phyloP scores from a whole-genome alignment of 1,140 invertebrate genomes.

The Bombus superbus region DNA sequence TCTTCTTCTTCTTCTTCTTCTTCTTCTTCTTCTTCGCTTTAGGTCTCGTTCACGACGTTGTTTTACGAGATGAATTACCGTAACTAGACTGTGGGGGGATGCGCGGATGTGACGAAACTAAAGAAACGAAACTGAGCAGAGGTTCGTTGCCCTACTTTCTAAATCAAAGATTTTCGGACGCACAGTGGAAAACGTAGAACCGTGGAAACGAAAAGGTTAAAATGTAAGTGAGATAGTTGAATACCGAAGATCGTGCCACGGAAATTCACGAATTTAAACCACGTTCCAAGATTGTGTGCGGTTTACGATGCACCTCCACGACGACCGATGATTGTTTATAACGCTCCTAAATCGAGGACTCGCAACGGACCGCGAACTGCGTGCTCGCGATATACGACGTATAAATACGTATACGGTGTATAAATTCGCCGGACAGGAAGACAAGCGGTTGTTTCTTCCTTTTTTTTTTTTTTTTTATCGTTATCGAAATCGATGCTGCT shows the following conservation, averaged over 20 bases:
- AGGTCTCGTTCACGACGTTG: too few relatives aligned
- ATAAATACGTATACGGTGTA: constrained; percentile 14
- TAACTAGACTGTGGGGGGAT: too few relatives aligned
- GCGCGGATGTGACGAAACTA: too few relatives aligned
- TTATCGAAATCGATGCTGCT: not conserved
- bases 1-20: too few relatives aligned
- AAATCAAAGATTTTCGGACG: not conserved
- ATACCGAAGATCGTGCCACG: not conserved
- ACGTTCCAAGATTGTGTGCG: not conserved
- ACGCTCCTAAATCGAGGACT: constrained; percentile 9
- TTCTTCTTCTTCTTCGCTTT: too few relatives aligned
- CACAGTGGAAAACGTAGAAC: not conserved
- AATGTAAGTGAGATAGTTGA: not conserved
- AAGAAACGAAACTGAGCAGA: too few relatives aligned
- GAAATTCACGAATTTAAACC: constrained; percentile 10
- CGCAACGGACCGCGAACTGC: not conserved
- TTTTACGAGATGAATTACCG: too few relatives aligned
- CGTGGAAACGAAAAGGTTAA: not conserved
- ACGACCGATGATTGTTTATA: constrained; percentile 14
- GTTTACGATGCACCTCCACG: constrained; percentile 13
- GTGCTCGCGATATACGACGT: constrained; percentile 37
- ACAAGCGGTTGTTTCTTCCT: not conserved
- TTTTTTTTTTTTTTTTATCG: constrained; percentile 4
- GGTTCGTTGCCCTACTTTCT: too few relatives aligned
- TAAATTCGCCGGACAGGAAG: not conserved